Percentiles rank a stretch among this genome's conserved stretches.
Evolutionary conservation across 1,140 invertebrate genomes (phyloP).

Genomic region (Drosophila quadrilineata): DNA sequence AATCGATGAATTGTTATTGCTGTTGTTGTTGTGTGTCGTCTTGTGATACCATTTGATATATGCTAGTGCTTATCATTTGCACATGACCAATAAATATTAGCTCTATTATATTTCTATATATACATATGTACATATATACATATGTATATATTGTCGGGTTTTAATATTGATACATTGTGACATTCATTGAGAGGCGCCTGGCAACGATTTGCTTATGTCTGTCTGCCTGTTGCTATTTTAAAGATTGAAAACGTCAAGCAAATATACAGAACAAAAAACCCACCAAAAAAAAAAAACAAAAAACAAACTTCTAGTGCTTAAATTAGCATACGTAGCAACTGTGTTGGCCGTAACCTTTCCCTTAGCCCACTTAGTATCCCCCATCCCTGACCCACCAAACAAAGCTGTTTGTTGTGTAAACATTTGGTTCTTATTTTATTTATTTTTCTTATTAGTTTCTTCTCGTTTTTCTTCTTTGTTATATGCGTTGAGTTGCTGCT

Average conservation of each 20-base stretch:
- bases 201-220: constrained; percentile 11
- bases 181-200: constrained; percentile 32
- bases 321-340: constrained; percentile 30
- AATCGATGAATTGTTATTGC: constrained; percentile 9
- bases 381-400: background rate
- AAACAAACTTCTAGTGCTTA: constrained; percentile 27
- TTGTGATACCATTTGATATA: constrained; percentile 43
- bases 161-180: constrained; percentile 54
- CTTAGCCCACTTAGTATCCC: background rate
- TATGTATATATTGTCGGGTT: constrained; percentile 6
- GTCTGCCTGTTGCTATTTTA: constrained; percentile 30
- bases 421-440: constrained; percentile 49
- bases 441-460: constrained; percentile 36
- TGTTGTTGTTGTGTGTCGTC: constrained; percentile 18
- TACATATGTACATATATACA: too few relatives aligned
- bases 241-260: too few relatives aligned
- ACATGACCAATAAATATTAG: constrained; percentile 54
- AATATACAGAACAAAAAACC: too few relatives aligned
- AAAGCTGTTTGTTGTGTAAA: constrained; percentile 58
- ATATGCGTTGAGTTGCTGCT: constrained; percentile 44
- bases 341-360: constrained; percentile 23
- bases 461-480: constrained; percentile 1
- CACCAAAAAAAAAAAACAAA: too few relatives aligned
- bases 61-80: constrained; percentile 63
- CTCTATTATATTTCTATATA: too few relatives aligned